Evolutionary conservation across 1,140 invertebrate species (phyloP).

Genomic region (Polypedilum pembai): DNA sequence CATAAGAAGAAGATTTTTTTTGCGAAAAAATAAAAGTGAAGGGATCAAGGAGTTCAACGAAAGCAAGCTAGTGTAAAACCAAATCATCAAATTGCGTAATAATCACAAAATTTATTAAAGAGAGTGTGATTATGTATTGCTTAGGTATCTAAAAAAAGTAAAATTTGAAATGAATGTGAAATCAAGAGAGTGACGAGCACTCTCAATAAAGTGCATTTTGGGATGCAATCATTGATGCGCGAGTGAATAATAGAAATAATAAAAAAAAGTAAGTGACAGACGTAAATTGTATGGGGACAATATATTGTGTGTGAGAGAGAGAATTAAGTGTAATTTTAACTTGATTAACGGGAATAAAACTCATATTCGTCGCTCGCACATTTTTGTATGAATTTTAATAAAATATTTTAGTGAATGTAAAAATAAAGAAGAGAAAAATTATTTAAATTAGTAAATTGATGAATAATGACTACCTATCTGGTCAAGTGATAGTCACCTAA

Average conservation of each 20-base stretch:
- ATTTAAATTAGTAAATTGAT: slow-evolving; percentile 14
- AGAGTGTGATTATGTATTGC: neutral
- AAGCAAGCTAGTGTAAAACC: no score
- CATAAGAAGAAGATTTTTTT: neutral
- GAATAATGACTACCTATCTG: slow-evolving; percentile 17
- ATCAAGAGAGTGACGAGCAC: neutral
- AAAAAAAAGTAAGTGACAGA: neutral
- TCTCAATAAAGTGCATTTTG: neutral
- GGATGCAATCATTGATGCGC: neutral
- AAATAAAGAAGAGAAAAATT: neutral
- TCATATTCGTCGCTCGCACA: neutral
- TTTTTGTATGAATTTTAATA: neutral
- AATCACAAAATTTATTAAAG: no score
- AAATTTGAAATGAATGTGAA: neutral
- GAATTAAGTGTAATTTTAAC: slow-evolving; percentile 7
- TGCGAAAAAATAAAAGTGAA: neutral
- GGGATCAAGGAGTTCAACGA: no score
- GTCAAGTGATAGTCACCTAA: slow-evolving; percentile 5
- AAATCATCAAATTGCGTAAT: no score
- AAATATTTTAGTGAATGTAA: neutral
- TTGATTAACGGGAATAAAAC: neutral
- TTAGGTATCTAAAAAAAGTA: neutral
- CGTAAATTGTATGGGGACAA: neutral
- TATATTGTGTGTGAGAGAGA: neutral
- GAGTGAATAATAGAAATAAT: slow-evolving; percentile 8